Evolutionary conservation across 2,888 invertebrate genomes (phyloP), one percentile per base, ranked within the genome.

Genomic region (Neoaliturus tenellus): DNA sequence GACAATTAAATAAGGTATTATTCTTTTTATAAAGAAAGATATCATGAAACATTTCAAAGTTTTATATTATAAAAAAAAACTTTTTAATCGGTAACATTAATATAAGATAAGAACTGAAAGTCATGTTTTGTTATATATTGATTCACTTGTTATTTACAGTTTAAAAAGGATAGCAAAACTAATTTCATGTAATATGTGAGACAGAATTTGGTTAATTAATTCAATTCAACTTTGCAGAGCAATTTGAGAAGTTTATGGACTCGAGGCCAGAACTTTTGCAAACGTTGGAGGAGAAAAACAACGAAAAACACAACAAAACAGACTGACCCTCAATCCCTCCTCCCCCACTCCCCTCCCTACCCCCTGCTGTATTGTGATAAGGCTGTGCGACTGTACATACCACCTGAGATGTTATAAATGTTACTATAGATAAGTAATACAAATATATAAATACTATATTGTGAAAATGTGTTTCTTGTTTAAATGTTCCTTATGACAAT

Each of bases 311-410:
- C 12, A 35, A 41, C 39, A 75, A 78, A 20, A 55, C 14, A 28
- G 78, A 78, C 78, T 78, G 78, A 78, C 28, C 14, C 28, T 51
- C 48, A 31, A 8, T 14, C 1, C 25, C 78, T 25, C 2, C 6
- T 71, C 12, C 31, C 31, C 67, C 67, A 4, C 25, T 4, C 25
- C n/a, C 33, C 69, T 5, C 33, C 8, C 69, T n/a, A 12, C 35
- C 39, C 73, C 73, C 33, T 25, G 28, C 39, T 44, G 44, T 44
- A 44, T 75, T 44, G 28, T 25, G 73, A 75, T 75, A 75, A 75
- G 73, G 73, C 73, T 75, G 73, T 75, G 73, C 39, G 39, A 39
- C 41, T 75, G 73, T 75, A 75, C 25, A 75, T 75, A 75, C 69
- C 69, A 69, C 69, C 69, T 62, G 62, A 62, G 28, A 62, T 62